Percentiles rank a stretch among this genome's conserved stretches.
These are phyloP conservation scores for Morpho achilles DNA, from an alignment of 2,888 invertebrate genomes.

Conservation along the genomic window DNA sequence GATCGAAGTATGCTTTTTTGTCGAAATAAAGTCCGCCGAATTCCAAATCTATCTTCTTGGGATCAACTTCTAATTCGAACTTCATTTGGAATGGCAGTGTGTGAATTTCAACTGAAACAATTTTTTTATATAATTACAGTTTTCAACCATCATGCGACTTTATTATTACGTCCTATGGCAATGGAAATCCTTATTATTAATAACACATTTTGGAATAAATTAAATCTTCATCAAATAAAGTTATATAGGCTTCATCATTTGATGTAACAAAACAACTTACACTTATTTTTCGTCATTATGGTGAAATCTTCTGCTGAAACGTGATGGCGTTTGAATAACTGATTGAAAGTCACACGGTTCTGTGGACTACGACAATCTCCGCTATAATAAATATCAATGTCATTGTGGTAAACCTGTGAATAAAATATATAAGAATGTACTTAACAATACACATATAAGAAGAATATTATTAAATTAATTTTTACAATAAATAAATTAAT, in stretches of 20 bases:
- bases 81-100: slow-evolving; percentile 68
- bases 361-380: slow-evolving; percentile 77
- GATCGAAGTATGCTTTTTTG: slow-evolving; percentile 79
- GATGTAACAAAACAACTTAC: slow-evolving; percentile 39
- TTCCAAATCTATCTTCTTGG: slow-evolving; percentile 77
- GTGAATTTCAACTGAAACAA: slow-evolving; percentile 72
- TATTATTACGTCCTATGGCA: too few relatives aligned
- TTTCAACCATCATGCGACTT: too few relatives aligned
- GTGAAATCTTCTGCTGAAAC: slow-evolving; percentile 58
- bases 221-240: too few relatives aligned
- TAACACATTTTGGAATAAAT: too few relatives aligned
- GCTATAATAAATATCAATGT: slow-evolving; percentile 80
- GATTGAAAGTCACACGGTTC: slow-evolving; percentile 74
- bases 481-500: too few relatives aligned
- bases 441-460: too few relatives aligned
- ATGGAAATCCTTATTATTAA: too few relatives aligned
- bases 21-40: slow-evolving; percentile 78
- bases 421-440: neutral
- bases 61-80: slow-evolving; percentile 78
- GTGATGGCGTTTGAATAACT: slow-evolving; percentile 57
- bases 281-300: slow-evolving; percentile 72
- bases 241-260: too few relatives aligned
- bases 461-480: too few relatives aligned
- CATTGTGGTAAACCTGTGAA: slow-evolving; percentile 55
- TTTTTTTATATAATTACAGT: too few relatives aligned